Evolutionary conservation across 2,797 vertebrate genomes (phyloP), one percentile per base, ranked within the genome.

Genomic region (Ctenopoma kingsleyae): DNA sequence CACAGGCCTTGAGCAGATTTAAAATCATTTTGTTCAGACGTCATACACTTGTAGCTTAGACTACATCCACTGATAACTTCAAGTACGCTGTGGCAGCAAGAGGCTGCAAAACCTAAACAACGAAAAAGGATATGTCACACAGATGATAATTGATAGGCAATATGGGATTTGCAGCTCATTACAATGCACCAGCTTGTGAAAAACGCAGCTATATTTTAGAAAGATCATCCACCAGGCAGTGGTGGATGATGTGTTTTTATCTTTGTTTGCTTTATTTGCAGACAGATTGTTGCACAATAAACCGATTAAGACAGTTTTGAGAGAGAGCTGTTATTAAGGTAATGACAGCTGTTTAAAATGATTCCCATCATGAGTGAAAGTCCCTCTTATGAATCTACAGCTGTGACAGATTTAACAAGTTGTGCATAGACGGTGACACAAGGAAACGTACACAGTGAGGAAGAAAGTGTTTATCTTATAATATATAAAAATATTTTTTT

Each of bases 11-110:
- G 93, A 82, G 85, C 78, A 79, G 76, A 87, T 86, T 82, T 87
- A 59, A 88, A 93, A 92, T 92, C 78, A 89, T 87, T 88, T 88
- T 30, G 25, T 67, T 63, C 71, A 73, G 90, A 92, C 90, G 91
- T 94, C 93, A 93, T 17, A 63, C 60, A 78, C 74, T 59, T 78
- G 49, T 38, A 92, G 94, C 89, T 95, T 95, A 92, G 94, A 91
- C 94, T 95, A 93, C 83, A 35, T 23, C 55, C 49, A 4, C 81
- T 76, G 93, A 95, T 94, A 94, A 90, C 62, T 78, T 86, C 85
- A 89, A 94, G 93, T 88, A 93, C 88, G 71, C 71, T 10, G 67
- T 81, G 82, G 84, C 81, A 91, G 74, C 70, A 60, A 81, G 84
- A 87, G 76, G 82, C 76, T 8, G 47, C 79, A 55, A 36, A 86